A percentile compares a stretch with the other conserved stretches of the same genome.
phyloP scores from a whole-genome alignment of 1,140 invertebrate species.

The Drosophila micromelanica region DNA sequence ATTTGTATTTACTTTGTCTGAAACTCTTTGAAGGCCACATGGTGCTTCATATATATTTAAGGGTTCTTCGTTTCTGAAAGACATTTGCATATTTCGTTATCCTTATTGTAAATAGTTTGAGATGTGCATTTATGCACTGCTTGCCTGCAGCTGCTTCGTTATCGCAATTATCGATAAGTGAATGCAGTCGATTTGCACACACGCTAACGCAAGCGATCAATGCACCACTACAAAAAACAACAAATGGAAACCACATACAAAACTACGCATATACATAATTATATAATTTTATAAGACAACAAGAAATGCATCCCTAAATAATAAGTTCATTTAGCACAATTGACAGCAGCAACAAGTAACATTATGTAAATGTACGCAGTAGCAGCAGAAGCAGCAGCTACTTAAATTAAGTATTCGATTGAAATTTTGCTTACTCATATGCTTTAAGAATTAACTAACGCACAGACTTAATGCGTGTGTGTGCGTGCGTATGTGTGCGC shows the following conservation, averaged over 20 bases:
- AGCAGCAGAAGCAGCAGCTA: neutral
- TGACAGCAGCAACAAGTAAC: conserved; percentile 17
- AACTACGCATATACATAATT: conserved; percentile 3
- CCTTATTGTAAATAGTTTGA: conserved; percentile 23
- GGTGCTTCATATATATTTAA: too few relatives aligned
- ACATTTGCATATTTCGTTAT: conserved; percentile 12
- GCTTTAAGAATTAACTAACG: conserved; percentile 23
- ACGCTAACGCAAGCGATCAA: conserved; percentile 1
- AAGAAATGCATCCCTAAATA: conserved; percentile 38
- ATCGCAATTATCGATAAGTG: conserved; percentile 17
- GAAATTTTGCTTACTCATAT: conserved; percentile 43
- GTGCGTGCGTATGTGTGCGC: conserved; percentile 1
- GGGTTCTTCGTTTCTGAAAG: neutral
- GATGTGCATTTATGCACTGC: conserved; percentile 28
- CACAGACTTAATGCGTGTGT: neutral
- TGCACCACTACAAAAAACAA: conserved; percentile 1
- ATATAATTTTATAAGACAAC: conserved; percentile 40
- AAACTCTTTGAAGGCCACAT: too few relatives aligned
- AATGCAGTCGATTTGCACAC: conserved; percentile 21
- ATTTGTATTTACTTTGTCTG: too few relatives aligned
- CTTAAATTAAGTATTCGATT: conserved; percentile 28
- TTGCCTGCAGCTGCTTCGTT: conserved; percentile 8
- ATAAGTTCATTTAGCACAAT: conserved; percentile 71
- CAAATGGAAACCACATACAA: conserved; percentile 3
- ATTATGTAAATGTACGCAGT: conserved; percentile 12